phyloP scores from a whole-genome alignment of 2,797 vertebrate species.

The Crocidura indochinensis region DNA sequence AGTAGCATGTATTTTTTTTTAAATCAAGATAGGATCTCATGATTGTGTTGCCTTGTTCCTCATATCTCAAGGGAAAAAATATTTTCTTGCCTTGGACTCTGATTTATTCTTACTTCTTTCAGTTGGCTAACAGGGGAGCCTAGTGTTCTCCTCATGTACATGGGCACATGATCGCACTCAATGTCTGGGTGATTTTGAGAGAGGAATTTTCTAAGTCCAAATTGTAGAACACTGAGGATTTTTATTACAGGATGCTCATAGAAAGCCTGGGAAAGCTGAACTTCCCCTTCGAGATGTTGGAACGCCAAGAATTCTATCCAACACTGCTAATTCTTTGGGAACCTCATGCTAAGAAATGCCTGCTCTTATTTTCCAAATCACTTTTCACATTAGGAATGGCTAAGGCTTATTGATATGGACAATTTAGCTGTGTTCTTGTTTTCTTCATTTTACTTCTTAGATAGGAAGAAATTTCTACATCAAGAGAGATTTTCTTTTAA shows the following conservation, averaged over 20 bases:
- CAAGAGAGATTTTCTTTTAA: conserved; percentile 54
- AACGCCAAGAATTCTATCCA: not conserved
- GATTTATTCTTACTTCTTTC: not conserved
- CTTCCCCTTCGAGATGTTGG: not conserved
- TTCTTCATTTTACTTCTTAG: not conserved
- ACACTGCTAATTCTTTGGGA: conserved; percentile 2
- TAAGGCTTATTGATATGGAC: not conserved
- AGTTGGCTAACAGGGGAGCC: not conserved
- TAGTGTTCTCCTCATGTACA: not conserved
- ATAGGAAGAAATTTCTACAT: conserved; percentile 55
- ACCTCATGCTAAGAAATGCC: not conserved
- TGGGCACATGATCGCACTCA: not conserved
- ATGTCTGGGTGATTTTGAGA: not conserved
- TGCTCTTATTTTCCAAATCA: not conserved
- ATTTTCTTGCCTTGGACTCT: not conserved
- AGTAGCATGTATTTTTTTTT: not conserved
- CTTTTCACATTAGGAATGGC: not conserved
- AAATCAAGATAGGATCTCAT: not conserved
- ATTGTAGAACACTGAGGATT: not conserved
- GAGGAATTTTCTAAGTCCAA: conserved; percentile 1
- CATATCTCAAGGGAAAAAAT: not conserved
- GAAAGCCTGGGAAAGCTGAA: not conserved
- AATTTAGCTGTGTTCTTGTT: not conserved
- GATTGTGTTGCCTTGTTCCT: not conserved
- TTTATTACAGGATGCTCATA: not conserved